A percentile compares a stretch with the other conserved stretches of the same genome.
Evolutionary conservation across 2,888 invertebrate species (phyloP).

Genomic region (Apotomis turbidana): DNA sequence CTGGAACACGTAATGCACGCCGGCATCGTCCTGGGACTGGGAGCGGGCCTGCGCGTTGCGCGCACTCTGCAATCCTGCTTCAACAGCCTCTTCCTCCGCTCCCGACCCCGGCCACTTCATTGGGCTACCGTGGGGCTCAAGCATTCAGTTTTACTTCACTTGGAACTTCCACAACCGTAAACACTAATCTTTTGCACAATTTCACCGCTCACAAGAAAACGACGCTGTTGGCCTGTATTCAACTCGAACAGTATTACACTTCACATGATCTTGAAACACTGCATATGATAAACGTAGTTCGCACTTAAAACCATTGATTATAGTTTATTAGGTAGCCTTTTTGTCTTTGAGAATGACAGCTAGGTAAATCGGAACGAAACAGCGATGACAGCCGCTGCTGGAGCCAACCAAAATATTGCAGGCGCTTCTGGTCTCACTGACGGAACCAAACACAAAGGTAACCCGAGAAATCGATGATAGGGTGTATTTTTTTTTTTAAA

Average conservation of each 20-base stretch:
- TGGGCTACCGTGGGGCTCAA: constrained; percentile 85
- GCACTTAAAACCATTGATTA: constrained; percentile 60
- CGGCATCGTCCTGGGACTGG: constrained; percentile 93
- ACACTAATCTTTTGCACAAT: constrained; percentile 63
- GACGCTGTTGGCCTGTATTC: constrained; percentile 56
- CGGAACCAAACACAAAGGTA: constrained; percentile 84
- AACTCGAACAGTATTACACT: constrained; percentile 57
- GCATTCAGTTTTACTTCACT: constrained; percentile 81
- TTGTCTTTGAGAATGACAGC: constrained; percentile 75
- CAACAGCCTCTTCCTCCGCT: constrained; percentile 86
- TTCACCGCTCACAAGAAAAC: constrained; percentile 55
- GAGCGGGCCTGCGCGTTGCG: constrained; percentile 87
- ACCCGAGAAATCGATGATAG: constrained; percentile 62
- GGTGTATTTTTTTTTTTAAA: constrained; percentile 9
- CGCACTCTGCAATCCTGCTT: constrained; percentile 83
- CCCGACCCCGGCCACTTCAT: constrained; percentile 92
- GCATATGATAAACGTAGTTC: constrained; percentile 54
- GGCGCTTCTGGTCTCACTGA: constrained; percentile 80
- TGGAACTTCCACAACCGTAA: constrained; percentile 67
- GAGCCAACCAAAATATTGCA: constrained; percentile 79
- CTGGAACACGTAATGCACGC: constrained; percentile 96
- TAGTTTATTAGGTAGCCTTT: constrained; percentile 62
- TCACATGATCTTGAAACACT: constrained; percentile 67
- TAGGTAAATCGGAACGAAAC: constrained; percentile 68
- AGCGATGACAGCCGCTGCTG: constrained; percentile 81